Base-by-base conservation (phyloP, 2,797 vertebrate species). In the Podargus strigoides region DNA sequence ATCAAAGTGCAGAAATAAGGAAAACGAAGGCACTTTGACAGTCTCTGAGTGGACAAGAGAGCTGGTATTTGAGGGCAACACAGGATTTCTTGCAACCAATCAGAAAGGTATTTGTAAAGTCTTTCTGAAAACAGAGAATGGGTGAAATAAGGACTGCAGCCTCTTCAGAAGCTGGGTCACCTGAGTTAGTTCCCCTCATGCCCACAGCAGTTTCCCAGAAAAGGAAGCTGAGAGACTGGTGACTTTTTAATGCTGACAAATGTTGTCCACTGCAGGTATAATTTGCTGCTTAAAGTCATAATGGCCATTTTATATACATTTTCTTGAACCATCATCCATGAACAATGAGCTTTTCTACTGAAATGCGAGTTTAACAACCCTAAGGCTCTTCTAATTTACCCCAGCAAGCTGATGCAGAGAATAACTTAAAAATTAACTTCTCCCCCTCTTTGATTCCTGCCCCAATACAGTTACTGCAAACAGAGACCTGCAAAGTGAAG, bases 171-270 rank as follows among this genome's bases (percentile, higher is more conserved):
- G 22, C 7, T 26, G 39, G 13, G 20, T 85, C 32, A 58, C 30
- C 14, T 7, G 30, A 60, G n/a, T 10, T 78, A n/a, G n/a, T n/a
- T n/a, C 27, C 18, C 58, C n/a, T 62, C 39, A 12, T 13, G 22
- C n/a, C 49, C 4, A 2, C 0, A 1, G 64, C 53, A 72, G 20
- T 19, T 87, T 81, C 34, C 37, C 62, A 28, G 46, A 60, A 89
- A 89, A 83, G 26, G 41, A 83, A 75, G 19, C 62, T 62, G 85
- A 80, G 75, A 83, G 34, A 64, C 22, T 24, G 36, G 66, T 50
- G 73, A 50, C 46, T 50, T 85, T 86, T 90, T 84, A 92, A 94
- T 42, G 68, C 53, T 95, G 91, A 92, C 53, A 86, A 80, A 93
- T 68, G 68, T 56, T 87, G 52, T 73, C 91, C n/a, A 32, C 58